Base-by-base conservation (phyloP, 2,113 vertebrate genomes). In the Deroptyus accipitrinus region DNA sequence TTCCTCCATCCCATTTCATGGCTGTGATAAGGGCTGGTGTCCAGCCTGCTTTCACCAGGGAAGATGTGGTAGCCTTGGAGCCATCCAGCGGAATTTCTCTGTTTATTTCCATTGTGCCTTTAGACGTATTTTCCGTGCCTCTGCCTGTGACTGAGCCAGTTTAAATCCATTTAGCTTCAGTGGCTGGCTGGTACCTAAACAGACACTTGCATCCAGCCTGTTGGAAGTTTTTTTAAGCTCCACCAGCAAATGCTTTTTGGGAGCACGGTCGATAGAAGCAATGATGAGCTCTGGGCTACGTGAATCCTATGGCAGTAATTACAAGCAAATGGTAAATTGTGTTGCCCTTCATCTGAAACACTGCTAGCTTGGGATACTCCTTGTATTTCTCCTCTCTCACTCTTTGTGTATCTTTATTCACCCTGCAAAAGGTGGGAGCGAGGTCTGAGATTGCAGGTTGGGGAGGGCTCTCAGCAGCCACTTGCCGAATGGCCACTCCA, bases 221-320 rank as follows among this genome's bases (percentile, higher is more conserved):
- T 42, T 95, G 48, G 39, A 57, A 23, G 20, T 59, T 79, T 49
- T 80, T 76, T 81, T 33, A 66, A 85, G 30, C 49, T 39, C 22
- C n/a, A 33, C 9, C 52, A 42, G 41, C 16, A 41, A 35, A 20
- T 30, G 7, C 23, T 78, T 88, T 86, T 55, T 5, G 6, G 33
- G 22, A 30, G 75, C 83, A 52, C 1, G 2, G 33, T 85, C 1
- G 0, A 75, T 25, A 46, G 57, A 51, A 88, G 46, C 52, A 31
- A 11, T n/a, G 74, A 52, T 0, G 1, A 88, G 41, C n/a, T 55
- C 52, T 0, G 0, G 57, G 33, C 54, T 79, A 7, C 62, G 46
- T 8, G 37, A 46, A 42, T 51, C 1, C 8, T 35, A 33, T 8
- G 3, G 27, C 33, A 46, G 37, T 61, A 63, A 68, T 82, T 87